A percentile compares a stretch with the other conserved stretches of the same genome.
These are phyloP conservation scores for Drosophila basisetae DNA, from an alignment of 2,888 invertebrate genomes.

Conservation along the genomic window DNA sequence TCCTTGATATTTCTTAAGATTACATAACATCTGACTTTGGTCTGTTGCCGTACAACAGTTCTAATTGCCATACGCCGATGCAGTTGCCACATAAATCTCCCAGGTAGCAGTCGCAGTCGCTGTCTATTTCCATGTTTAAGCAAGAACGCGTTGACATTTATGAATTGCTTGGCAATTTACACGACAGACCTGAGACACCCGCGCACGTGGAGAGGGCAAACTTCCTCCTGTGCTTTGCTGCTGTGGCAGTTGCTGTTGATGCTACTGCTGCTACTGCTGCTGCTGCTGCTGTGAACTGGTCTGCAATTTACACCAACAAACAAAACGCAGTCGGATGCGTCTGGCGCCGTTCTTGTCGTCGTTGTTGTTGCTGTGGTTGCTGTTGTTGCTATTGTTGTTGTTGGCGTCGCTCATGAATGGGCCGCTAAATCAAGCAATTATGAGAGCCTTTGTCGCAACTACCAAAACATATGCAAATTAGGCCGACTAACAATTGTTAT, in stretches of 20 bases:
- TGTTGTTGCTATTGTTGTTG: neutral
- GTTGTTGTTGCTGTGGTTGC: constrained; percentile 7
- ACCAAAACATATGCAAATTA: constrained; percentile 78
- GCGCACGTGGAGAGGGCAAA: constrained; percentile 47
- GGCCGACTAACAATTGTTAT: constrained; percentile 52
- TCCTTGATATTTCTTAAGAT: neutral
- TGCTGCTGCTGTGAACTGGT: constrained; percentile 21
- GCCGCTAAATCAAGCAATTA: constrained; percentile 84
- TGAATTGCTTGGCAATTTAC: constrained; percentile 81
- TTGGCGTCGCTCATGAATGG: constrained; percentile 73
- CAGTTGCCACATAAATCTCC: constrained; percentile 49
- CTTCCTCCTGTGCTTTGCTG: constrained; percentile 15
- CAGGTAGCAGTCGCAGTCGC: constrained; percentile 11
- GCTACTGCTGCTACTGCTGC: neutral
- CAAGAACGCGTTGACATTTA: constrained; percentile 77
- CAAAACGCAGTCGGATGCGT: constrained; percentile 39
- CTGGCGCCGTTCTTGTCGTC: constrained; percentile 64
- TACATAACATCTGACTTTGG: neutral
- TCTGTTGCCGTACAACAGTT: constrained; percentile 6
- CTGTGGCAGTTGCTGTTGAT: neutral
- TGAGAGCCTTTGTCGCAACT: constrained; percentile 82
- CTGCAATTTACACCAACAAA: constrained; percentile 73
- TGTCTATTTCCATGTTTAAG: constrained; percentile 36
- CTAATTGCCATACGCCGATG: constrained; percentile 42
- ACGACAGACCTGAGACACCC: constrained; percentile 70